Evolutionary conservation across 2,888 invertebrate genomes (phyloP).

Genomic region (Polietes domitor): DNA sequence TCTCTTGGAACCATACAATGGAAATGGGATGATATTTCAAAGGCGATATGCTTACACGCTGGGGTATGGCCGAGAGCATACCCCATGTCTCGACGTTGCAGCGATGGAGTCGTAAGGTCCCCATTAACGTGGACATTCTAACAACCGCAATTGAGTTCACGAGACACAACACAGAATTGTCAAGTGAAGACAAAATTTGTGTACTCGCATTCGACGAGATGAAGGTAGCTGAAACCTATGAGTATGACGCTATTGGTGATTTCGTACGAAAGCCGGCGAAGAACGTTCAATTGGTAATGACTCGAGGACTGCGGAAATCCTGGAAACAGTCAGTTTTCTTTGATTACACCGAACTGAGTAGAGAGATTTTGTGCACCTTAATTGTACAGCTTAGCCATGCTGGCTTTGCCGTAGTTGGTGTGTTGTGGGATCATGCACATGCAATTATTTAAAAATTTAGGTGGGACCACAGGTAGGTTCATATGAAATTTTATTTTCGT

Average conservation of each 20-base stretch:
- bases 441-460: constrained; percentile 42
- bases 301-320: constrained; percentile 15
- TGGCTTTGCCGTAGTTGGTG: constrained; percentile 49
- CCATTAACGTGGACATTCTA: constrained; percentile 15
- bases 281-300: constrained; percentile 1
- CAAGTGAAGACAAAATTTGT: not conserved
- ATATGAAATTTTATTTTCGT: not conserved
- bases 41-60: constrained; percentile 28
- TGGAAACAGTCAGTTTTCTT: constrained; percentile 14
- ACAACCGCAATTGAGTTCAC: not conserved
- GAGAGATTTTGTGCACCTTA: not conserved
- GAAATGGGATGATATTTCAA: constrained; percentile 30
- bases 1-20: not conserved
- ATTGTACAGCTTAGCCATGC: constrained; percentile 1
- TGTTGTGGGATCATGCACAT: constrained; percentile 32
- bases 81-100: constrained; percentile 20
- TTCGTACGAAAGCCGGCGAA: constrained; percentile 3
- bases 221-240: constrained; percentile 9
- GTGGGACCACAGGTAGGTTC: constrained; percentile 36
- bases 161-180: not conserved
- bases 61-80: constrained; percentile 35
- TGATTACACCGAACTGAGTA: constrained; percentile 23
- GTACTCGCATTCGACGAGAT: constrained; percentile 11
- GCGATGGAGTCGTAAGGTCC: constrained; percentile 12
- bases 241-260: constrained; percentile 1